Base-by-base conservation (phyloP, 1,140 invertebrate genomes). In the Listronotus oregonensis region DNA sequence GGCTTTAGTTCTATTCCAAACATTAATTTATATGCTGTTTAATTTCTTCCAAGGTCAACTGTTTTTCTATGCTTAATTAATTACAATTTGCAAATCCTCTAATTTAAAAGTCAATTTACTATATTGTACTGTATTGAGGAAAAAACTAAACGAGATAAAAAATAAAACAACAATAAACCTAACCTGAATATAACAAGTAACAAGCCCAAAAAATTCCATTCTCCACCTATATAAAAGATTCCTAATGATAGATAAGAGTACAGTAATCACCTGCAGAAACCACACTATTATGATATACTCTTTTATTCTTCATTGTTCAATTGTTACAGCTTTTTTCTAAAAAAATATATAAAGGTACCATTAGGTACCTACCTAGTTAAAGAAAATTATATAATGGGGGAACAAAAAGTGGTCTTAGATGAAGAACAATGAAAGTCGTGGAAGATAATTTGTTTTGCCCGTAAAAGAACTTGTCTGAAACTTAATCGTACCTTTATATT, bases 291-390 rank as follows among this genome's bases (percentile, higher is more conserved):
- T 56, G 44, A 56, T 64, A 64, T 56, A 55, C 51, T 56, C 62
- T 27, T 64, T 51, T 64, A 56, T 56, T 64, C 62, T 64, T 56
- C 62, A 64, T 64, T 64, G 62, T 64, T 64, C 62, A 56, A 64
- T 64, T 64, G 62, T 64, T 64, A 43, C 15, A 10, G n/a, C n/a
- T 32, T 54, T 63, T 54, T 62, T 14, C 44, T 6, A 14, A 34
- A 9, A 31, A 42, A n/a, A 8, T 18, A 31, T 17, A 21, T n/a
- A 46, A 18, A 31, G 43, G 56, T 58, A 58, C 56, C 43, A 58
- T 58, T 46, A 46, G 40, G 42, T 32, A 44, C 56, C 54, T 56
- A 56, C 54, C 54, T 56, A 56, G 37, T 56, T 56, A 56, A 4
- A 50, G 47, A 50, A 50, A 50, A 56, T 56, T 39, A 56, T 56